A percentile compares a stretch with the other conserved stretches of the same genome.
Conservation (phyloP, 1,140 invertebrate genomes). For the Sinonovacula constricta region DNA sequence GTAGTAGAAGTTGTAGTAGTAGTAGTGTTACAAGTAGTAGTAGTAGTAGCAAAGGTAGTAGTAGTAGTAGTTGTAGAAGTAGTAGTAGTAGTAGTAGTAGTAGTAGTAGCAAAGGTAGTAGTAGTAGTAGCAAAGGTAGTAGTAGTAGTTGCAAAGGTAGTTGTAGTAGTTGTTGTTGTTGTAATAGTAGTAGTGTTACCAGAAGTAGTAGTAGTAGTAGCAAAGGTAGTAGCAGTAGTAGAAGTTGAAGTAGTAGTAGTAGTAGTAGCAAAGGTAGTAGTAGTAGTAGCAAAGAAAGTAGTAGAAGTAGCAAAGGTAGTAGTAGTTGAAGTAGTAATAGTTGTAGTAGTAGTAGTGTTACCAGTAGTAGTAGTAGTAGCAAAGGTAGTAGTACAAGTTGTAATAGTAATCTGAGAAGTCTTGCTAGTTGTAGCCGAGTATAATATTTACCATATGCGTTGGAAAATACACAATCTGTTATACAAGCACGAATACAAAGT, state of each 20-base stretch:
- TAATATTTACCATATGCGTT: no score
- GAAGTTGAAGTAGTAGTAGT: constrained; percentile 7
- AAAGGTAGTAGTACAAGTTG: not conserved
- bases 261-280: not conserved
- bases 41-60: constrained; percentile 10
- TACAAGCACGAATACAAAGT: no score
- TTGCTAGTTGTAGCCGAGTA: no score
- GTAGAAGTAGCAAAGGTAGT: constrained; percentile 5
- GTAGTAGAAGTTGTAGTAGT: no score
- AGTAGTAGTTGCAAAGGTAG: constrained; percentile 1
- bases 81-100: constrained; percentile 8
- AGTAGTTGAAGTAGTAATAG: constrained; percentile 5
- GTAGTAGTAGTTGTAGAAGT: constrained; percentile 16
- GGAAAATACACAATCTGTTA: no score
- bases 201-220: constrained; percentile 3
- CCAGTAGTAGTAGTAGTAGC: not conserved
- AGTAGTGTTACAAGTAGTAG: no score
- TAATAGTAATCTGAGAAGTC: no score
- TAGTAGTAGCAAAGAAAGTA: not conserved
- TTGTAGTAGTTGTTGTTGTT: constrained; percentile 5
- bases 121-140: constrained; percentile 2
- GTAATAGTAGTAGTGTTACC: not conserved
- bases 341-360: no score
- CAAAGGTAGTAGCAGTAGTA: not conserved
- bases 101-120: not conserved